Evolutionary conservation across 2,888 invertebrate genomes (phyloP).

Genomic region (Ypsolopha sequella): DNA sequence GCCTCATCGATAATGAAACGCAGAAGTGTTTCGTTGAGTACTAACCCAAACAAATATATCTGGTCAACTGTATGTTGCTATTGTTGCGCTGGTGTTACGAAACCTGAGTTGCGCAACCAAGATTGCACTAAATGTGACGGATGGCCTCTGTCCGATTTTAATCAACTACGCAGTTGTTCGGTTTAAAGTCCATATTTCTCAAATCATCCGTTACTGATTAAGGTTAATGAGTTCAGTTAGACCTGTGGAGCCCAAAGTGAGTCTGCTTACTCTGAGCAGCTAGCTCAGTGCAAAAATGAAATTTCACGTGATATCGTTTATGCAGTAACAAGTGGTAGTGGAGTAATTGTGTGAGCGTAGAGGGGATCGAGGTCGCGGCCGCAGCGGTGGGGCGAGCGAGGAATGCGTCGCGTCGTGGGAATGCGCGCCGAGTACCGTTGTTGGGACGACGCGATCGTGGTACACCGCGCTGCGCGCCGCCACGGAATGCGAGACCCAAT

Average conservation of each 20-base stretch:
- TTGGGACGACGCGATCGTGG: constrained; percentile 25
- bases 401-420: constrained; percentile 60
- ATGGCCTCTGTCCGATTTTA: background rate
- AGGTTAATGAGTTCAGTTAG: background rate
- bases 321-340: constrained; percentile 13
- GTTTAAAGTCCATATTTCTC: background rate
- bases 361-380: constrained; percentile 43
- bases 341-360: constrained; percentile 9
- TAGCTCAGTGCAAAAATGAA: too few species aligned
- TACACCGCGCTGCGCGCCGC: constrained; percentile 23
- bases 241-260: too few species aligned
- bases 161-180: background rate
- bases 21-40: background rate
- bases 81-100: background rate
- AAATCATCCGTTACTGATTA: background rate
- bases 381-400: constrained; percentile 19
- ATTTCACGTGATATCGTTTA: too few species aligned
- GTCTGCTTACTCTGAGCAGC: too few species aligned
- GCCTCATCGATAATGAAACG: background rate
- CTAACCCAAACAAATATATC: background rate
- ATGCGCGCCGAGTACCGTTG: constrained; percentile 67
- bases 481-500: constrained; percentile 64
- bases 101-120: background rate
- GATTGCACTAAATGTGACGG: background rate
- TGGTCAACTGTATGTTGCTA: background rate